Evolutionary conservation across 2,797 vertebrate species (phyloP).

Genomic region (Pelodytes ibericus): DNA sequence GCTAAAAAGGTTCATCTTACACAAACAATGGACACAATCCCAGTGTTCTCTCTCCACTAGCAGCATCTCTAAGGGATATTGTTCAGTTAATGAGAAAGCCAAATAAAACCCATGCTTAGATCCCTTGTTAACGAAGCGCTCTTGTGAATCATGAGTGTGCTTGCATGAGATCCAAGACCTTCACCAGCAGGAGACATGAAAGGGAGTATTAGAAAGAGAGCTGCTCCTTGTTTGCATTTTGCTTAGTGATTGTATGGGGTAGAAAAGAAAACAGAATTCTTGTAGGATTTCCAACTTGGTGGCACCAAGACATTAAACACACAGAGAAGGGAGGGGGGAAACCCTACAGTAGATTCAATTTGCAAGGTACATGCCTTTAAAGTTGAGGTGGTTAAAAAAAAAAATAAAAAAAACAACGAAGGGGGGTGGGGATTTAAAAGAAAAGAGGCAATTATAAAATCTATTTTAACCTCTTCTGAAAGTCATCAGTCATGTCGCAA

Average conservation of each 20-base stretch:
- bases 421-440: not conserved
- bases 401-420: not conserved
- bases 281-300: constrained; percentile 4
- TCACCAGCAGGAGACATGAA: constrained; percentile 1
- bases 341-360: constrained; percentile 3
- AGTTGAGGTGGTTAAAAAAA: not conserved
- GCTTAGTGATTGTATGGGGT: constrained; percentile 1
- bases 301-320: not conserved
- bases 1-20: constrained; percentile 63
- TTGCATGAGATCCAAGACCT: constrained; percentile 18
- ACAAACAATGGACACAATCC: constrained; percentile 61
- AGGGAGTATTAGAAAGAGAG: not conserved
- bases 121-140: constrained; percentile 10
- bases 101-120: constrained; percentile 28
- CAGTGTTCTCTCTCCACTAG: constrained; percentile 45
- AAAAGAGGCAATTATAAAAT: too few species aligned
- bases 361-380: not conserved
- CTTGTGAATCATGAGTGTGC: constrained; percentile 23
- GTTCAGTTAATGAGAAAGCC: constrained; percentile 36
- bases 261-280: constrained; percentile 19
- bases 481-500: too few species aligned
- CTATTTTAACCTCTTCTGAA: constrained; percentile 1
- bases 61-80: constrained; percentile 14
- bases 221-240: constrained; percentile 18
- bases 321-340: too few species aligned